Evolutionary conservation across 1,140 invertebrate genomes (phyloP).

Genomic region (Spodoptera litura): DNA sequence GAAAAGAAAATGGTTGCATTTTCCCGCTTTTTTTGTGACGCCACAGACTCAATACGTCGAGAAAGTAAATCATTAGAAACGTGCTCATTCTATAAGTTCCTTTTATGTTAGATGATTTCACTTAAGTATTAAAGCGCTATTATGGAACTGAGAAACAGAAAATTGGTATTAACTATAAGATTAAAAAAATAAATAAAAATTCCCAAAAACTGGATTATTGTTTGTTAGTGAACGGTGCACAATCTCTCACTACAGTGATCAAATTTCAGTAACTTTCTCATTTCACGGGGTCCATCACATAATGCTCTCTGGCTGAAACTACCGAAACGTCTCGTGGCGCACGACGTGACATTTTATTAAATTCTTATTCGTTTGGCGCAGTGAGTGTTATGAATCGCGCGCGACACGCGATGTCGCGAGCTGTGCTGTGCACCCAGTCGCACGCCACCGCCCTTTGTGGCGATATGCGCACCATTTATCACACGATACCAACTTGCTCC

Average conservation of each 20-base stretch:
- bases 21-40: slow-evolving; percentile 64
- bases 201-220: background rate
- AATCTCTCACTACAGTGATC: background rate
- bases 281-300: slow-evolving; percentile 26
- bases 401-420: slow-evolving; percentile 58
- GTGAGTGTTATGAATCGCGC: slow-evolving; percentile 55
- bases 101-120: slow-evolving; percentile 44
- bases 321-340: slow-evolving; percentile 54
- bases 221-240: background rate
- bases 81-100: slow-evolving; percentile 54
- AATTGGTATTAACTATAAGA: background rate
- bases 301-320: slow-evolving; percentile 14
- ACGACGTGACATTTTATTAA: slow-evolving; percentile 74
- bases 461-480: slow-evolving; percentile 33
- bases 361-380: slow-evolving; percentile 65
- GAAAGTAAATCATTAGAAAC: slow-evolving; percentile 77
- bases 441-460: slow-evolving; percentile 36
- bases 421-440: slow-evolving; percentile 7
- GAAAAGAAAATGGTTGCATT: slow-evolving; percentile 72
- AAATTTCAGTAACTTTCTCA: slow-evolving; percentile 15
- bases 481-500: slow-evolving; percentile 25
- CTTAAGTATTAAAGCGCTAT: slow-evolving; percentile 35
- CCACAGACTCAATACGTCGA: slow-evolving; percentile 57
- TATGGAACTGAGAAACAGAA: slow-evolving; percentile 18
- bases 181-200: background rate